Evolutionary conservation across 2,888 invertebrate genomes (phyloP).

Genomic region (Myopa tessellatipennis): DNA sequence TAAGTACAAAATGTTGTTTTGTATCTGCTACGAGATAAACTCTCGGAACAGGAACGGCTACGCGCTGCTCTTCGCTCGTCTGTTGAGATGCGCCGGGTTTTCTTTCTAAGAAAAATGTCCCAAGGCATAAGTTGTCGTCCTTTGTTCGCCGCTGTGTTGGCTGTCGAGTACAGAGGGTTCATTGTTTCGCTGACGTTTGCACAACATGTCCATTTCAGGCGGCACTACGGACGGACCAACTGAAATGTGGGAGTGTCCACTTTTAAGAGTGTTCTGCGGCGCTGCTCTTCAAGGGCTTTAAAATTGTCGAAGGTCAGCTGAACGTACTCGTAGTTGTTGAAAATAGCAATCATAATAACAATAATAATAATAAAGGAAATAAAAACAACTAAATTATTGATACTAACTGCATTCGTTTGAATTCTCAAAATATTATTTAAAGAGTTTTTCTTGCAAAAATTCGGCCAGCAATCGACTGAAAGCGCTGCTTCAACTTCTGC

Average conservation of each 20-base stretch:
- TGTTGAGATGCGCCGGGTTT: not conserved
- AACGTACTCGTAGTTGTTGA: not conserved
- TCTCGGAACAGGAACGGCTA: not conserved
- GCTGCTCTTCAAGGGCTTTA: too few species aligned
- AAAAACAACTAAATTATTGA: too few species aligned
- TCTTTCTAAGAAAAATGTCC: constrained; percentile 20
- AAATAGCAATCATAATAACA: too few species aligned
- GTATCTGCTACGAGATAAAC: constrained; percentile 3
- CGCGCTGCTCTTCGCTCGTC: constrained; percentile 10
- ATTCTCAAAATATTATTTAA: too few species aligned
- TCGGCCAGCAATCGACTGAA: too few species aligned
- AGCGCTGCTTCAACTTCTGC: too few species aligned
- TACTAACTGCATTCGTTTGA: too few species aligned
- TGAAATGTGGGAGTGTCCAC: too few species aligned
- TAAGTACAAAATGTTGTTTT: not conserved
- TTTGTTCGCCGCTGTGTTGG: constrained; percentile 15
- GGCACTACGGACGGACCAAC: not conserved
- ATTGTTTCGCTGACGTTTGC: constrained; percentile 10
- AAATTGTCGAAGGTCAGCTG: not conserved
- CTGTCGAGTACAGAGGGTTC: not conserved
- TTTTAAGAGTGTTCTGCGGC: too few species aligned
- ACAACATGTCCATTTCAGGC: constrained; percentile 20
- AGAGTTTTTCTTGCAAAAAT: too few species aligned
- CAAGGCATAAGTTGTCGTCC: constrained; percentile 20
- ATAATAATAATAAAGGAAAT: too few species aligned